phyloP scores from a whole-genome alignment of 2,113 vertebrate species.

The Gambusia holbrooki region DNA sequence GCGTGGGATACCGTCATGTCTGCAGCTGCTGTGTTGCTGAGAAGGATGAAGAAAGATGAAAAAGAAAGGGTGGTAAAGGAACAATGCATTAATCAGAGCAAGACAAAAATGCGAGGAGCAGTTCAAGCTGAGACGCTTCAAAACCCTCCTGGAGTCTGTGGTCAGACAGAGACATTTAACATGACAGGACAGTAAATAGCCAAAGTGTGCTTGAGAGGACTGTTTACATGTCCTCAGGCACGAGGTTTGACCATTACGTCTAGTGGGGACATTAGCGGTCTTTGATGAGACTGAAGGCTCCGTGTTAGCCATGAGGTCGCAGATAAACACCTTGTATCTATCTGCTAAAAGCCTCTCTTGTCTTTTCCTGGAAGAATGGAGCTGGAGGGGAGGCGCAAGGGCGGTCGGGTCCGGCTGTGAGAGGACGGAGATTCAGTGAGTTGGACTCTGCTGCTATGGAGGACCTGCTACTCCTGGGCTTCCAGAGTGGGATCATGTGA shows the following conservation, averaged over 20 bases:
- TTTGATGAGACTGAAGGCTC: slow-evolving; percentile 52
- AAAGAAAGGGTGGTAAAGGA: slow-evolving; percentile 26
- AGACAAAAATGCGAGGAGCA: neutral
- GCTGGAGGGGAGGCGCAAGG: slow-evolving; percentile 14
- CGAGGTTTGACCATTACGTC: slow-evolving; percentile 46
- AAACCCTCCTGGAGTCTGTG: slow-evolving; percentile 19
- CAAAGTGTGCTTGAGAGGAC: slow-evolving; percentile 28
- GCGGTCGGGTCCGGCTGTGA: slow-evolving; percentile 14
- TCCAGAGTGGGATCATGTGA: neutral
- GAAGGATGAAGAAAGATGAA: slow-evolving; percentile 54
- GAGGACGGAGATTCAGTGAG: slow-evolving; percentile 9
- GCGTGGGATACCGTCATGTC: slow-evolving; percentile 69
- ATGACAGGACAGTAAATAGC: slow-evolving; percentile 47
- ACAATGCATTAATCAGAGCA: slow-evolving; percentile 18
- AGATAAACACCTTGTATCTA: slow-evolving; percentile 57
- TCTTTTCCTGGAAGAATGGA: slow-evolving; percentile 24
- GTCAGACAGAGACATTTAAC: slow-evolving; percentile 35
- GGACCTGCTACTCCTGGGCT: slow-evolving; percentile 9
- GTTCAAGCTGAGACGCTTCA: slow-evolving; percentile 18
- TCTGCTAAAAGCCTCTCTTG: slow-evolving; percentile 60
- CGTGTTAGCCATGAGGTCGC: slow-evolving; percentile 37
- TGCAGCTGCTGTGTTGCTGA: slow-evolving; percentile 59
- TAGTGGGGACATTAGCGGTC: slow-evolving; percentile 43
- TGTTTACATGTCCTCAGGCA: slow-evolving; percentile 58
- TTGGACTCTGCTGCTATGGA: slow-evolving; percentile 21